These are phyloP conservation scores for Coreius guichenoti DNA, from an alignment of 2,797 vertebrate genomes.

Conservation along the genomic window DNA sequence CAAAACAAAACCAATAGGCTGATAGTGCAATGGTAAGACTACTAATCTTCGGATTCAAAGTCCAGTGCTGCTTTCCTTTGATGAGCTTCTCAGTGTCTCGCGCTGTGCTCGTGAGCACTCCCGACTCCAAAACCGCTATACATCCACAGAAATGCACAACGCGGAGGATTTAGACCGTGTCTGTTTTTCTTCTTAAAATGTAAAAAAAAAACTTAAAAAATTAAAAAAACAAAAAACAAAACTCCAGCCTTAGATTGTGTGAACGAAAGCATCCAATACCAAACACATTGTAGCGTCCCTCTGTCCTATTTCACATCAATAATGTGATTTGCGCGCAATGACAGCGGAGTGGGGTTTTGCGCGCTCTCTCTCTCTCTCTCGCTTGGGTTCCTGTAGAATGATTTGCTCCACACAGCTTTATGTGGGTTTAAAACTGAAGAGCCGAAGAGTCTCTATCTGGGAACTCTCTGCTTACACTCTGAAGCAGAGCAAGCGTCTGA, in stretches of 20 bases:
- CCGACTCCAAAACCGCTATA: conserved; percentile 49
- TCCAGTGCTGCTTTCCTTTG: conserved; percentile 68
- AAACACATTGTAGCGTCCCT: conserved; percentile 31
- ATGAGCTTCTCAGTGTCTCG: conserved; percentile 43
- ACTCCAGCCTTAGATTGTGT: conserved; percentile 3
- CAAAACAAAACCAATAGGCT: conserved; percentile 48
- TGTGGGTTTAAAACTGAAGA: conserved; percentile 42
- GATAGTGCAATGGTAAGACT: conserved; percentile 33
- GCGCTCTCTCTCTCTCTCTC: conserved; percentile 6
- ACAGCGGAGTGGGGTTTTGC: conserved; percentile 47
- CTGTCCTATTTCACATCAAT: conserved; percentile 35
- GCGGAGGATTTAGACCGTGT: conserved; percentile 3
- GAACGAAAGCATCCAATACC: conserved; percentile 21
- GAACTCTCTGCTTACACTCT: conserved; percentile 48
- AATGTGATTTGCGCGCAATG: conserved; percentile 38
- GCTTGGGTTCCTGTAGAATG: conserved; percentile 39
- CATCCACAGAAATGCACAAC: conserved; percentile 64
- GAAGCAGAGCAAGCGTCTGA: conserved; percentile 55
- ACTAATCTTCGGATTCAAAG: conserved; percentile 60
- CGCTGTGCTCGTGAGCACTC: conserved; percentile 33
- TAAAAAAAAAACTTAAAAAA: no score
- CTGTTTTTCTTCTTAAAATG: conserved; percentile 4
- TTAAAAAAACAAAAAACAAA: no score
- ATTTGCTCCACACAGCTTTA: conserved; percentile 41
- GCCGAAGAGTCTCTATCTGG: conserved; percentile 42